Base-by-base conservation (phyloP, 2,888 invertebrate species). In the Lymantria monacha region DNA sequence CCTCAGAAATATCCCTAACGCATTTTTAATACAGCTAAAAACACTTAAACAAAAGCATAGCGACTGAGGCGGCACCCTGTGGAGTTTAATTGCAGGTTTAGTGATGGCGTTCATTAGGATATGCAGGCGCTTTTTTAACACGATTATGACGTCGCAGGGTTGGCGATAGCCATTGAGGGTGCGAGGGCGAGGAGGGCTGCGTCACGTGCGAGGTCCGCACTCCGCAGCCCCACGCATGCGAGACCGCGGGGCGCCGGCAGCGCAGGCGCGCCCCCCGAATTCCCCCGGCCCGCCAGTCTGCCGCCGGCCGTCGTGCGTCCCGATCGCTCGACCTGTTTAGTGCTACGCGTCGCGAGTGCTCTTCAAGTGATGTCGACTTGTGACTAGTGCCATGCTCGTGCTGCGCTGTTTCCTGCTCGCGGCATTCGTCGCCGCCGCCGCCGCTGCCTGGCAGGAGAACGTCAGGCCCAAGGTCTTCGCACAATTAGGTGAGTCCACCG, bases 401-500 rank as follows among this genome's bases (percentile, higher is more conserved):
- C 80, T 85, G 66, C 89, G 87, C 77, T 87, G 87, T 86, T 85
- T 83, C 79, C 78, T 86, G 73, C 62, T 92, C 75, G 89, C 92
- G 91, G 86, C 92, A 81, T 79, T 92, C 87, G 82, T 89, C 88
- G 88, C 91, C 90, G 76, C 79, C 75, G 87, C 87, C 89, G 91
- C 80, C 92, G 94, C 79, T 59, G 95, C 96, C 77, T 97, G 97
- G 97, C 97, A 97, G 94, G 97, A 97, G 91, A 97, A 97, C 91
- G 95, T 96, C 87, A 93, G 96, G 92, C 97, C 97, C 80, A 97
- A 97, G 94, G 96, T 97, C 94, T 96, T 96, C 93, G 96, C 96
- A 85, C 96, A 96, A 94, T 93, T 96, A 94, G 97, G 97, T 97
- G 89, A 95, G 96, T 94, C 64, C 67, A 66, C 58, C 60, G 61